phyloP scores from a whole-genome alignment of 2,113 vertebrate genomes.

The Myiopsitta monachus region DNA sequence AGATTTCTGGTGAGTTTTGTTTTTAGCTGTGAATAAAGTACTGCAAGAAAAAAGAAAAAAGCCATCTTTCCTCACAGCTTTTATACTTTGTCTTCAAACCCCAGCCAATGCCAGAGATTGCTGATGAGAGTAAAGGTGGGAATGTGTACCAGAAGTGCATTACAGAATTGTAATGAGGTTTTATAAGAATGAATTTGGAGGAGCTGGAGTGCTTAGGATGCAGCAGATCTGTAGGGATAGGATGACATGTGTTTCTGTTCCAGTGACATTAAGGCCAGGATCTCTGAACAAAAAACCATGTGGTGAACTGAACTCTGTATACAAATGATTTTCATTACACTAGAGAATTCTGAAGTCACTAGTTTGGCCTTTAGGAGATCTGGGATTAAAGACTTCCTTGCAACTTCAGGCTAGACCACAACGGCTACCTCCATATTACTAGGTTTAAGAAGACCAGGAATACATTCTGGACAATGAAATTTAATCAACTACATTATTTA shows the following conservation, averaged over 20 bases:
- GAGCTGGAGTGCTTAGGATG: neutral
- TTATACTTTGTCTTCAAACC: slow-evolving; percentile 1
- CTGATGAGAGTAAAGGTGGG: neutral
- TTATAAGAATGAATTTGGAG: slow-evolving; percentile 39
- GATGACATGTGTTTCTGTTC: slow-evolving; percentile 2
- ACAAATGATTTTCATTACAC: neutral
- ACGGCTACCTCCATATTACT: neutral
- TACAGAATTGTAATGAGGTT: slow-evolving; percentile 41
- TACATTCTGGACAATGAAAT: neutral
- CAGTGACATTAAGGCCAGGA: neutral
- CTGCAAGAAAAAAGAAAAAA: neutral
- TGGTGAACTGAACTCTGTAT: neutral
- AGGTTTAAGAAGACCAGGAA: neutral
- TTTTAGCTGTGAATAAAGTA: neutral
- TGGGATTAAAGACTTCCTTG: neutral
- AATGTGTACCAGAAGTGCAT: slow-evolving; percentile 2
- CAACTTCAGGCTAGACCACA: neutral
- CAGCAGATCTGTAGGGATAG: neutral
- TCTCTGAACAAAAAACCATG: neutral
- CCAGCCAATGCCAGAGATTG: neutral
- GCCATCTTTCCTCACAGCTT: neutral
- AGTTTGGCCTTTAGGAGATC: neutral
- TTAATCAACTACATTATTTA: neutral
- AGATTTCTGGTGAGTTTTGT: neutral
- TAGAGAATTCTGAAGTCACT: neutral